Evolutionary conservation across 2,888 invertebrate genomes (phyloP), one percentile per base, ranked within the genome.

Genomic region (Xanthorhoe designata): DNA sequence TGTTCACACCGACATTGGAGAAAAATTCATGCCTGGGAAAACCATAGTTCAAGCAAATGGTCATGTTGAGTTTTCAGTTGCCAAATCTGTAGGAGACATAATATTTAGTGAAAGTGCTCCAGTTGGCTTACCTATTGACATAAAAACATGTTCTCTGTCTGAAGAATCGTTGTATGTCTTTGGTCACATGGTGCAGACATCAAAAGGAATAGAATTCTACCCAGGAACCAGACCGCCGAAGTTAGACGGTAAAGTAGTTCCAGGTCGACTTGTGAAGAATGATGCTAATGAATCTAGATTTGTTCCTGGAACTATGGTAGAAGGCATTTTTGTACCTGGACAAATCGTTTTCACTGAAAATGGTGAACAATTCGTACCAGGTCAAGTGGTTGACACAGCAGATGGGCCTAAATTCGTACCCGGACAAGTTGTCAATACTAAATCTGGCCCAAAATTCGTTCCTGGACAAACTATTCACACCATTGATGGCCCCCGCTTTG

Each of bases 391-490:
- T n/a, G 95, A 96, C 75, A 96, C 96, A 1, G 91, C 94, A 55
- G 95, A 95, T 74, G 95, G 95, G 19, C 95, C 95, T 0, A 96
- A 96, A 82, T 97, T 97, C 82, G 96, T 97, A 15, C 96, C 97
- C 2, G 97, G 97, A 1, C 96, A 96, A 89, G 95, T 96, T 76
- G 96, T 96, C 0, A 95, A 96, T 77, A 96, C 96, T 0, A 94
- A 94, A 78, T 94, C 92, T 53, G 95, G 96, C 7, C 94, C 94
- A 0, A 95, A 95, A 79, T 96, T 96, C 78, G 94, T 94, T 9
- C 94, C 97, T 1, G 97, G 96, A 7, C 96, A 96, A 88, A 96
- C 96, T 0, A 94, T 96, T 69, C 95, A 96, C 66, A 96, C 95
- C 0, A 94, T 95, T 58, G 96, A 96, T 70, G 96, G 96, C 0